phyloP scores from a whole-genome alignment of 1,140 invertebrate species.

The Battus philenor region DNA sequence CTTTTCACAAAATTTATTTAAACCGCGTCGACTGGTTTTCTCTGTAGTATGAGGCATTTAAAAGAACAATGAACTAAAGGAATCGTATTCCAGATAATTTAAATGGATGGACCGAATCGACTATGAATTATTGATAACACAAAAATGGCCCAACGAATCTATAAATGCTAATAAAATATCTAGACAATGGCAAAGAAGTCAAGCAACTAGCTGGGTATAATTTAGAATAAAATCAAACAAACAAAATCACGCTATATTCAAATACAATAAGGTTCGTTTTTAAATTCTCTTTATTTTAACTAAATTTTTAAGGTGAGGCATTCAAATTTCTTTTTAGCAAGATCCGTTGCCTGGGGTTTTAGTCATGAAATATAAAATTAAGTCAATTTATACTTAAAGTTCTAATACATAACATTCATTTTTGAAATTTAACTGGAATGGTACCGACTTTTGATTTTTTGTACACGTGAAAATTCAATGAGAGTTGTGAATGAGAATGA shows the following conservation, averaged over 20 bases:
- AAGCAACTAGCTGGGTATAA: constrained; percentile 7
- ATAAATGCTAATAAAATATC: constrained; percentile 15
- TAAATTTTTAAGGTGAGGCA: background rate
- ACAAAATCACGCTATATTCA: background rate
- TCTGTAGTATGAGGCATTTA: too few relatives aligned
- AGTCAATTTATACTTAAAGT: too few relatives aligned
- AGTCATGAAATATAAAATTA: constrained; percentile 1
- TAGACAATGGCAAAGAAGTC: constrained; percentile 11
- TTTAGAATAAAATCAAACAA: too few relatives aligned
- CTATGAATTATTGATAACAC: constrained; percentile 7
- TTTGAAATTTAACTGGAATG: too few relatives aligned
- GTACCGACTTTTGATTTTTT: too few relatives aligned
- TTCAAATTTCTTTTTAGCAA: constrained; percentile 1
- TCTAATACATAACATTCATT: too few relatives aligned
- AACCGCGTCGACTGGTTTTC: too few relatives aligned
- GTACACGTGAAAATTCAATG: too few relatives aligned
- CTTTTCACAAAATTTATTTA: too few relatives aligned
- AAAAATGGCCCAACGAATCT: constrained; percentile 9
- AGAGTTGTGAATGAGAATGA: constrained; percentile 7
- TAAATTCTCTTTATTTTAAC: background rate
- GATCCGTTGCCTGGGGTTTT: constrained; percentile 8
- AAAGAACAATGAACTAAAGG: too few relatives aligned
- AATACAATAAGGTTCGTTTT: background rate
- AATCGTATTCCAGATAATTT: too few relatives aligned
- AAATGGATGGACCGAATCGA: constrained; percentile 3